Evolutionary conservation across 2,888 invertebrate species (phyloP).

Genomic region (Hypena proboscidalis): DNA sequence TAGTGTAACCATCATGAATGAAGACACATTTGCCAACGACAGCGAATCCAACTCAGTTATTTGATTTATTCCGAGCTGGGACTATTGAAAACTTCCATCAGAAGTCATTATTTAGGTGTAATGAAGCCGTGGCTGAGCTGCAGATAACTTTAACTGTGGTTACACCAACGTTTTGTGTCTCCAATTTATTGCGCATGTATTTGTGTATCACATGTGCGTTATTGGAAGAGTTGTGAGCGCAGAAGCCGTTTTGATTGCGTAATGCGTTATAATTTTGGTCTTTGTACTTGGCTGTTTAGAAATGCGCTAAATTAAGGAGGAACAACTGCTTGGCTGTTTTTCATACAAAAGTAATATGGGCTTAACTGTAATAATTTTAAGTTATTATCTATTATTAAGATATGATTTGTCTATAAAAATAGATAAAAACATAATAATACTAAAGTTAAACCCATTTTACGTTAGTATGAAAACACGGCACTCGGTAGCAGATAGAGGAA

Average conservation of each 20-base stretch:
- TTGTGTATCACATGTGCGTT: conserved; percentile 32
- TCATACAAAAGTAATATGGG: no score
- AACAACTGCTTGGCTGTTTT: no score
- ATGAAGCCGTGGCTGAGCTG: conserved; percentile 56
- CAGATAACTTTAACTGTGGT: conserved; percentile 47
- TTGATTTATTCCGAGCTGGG: conserved; percentile 76
- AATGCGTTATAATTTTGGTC: conserved; percentile 11
- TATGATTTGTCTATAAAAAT: no score
- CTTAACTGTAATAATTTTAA: no score
- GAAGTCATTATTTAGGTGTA: conserved; percentile 65
- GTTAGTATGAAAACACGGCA: no score
- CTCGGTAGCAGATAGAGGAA: no score
- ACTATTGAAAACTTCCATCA: conserved; percentile 75
- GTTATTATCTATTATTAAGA: no score
- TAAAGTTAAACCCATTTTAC: no score
- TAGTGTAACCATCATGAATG: conserved; percentile 75
- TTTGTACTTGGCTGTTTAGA: background rate
- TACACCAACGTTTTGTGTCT: conserved; percentile 40
- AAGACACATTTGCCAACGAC: conserved; percentile 83
- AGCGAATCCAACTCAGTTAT: conserved; percentile 73
- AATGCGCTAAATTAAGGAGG: background rate
- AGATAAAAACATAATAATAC: no score
- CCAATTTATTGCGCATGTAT: conserved; percentile 47
- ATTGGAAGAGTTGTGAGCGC: conserved; percentile 17
- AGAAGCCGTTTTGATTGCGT: conserved; percentile 25